These are phyloP conservation scores for Parnassius smintheus DNA, from an alignment of 2,888 invertebrate genomes.

Conservation along the genomic window DNA sequence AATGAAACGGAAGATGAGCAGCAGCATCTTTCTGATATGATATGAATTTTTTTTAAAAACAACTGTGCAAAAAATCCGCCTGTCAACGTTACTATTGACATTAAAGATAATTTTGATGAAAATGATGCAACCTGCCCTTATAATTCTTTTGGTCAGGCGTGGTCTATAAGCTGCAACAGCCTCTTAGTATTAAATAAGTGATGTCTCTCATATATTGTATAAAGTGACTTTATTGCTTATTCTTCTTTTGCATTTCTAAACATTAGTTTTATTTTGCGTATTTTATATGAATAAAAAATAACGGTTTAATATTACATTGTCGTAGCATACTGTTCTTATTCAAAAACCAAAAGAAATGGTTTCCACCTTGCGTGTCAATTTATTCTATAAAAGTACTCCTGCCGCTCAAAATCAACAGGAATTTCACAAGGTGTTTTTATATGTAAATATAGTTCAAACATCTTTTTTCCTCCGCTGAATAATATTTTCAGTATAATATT, in stretches of 20 bases:
- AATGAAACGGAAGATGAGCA: no score
- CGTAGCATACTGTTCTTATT: background rate
- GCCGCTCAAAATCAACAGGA: constrained; percentile 7
- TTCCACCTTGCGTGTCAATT: constrained; percentile 9
- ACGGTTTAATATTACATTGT: background rate
- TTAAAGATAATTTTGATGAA: no score
- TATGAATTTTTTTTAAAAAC: no score
- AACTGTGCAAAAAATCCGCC: no score
- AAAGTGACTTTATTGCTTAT: no score
- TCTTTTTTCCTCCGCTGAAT: background rate
- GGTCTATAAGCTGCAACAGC: background rate
- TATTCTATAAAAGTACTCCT: constrained; percentile 10
- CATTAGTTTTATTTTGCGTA: no score
- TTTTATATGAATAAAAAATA: background rate
- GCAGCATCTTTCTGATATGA: no score
- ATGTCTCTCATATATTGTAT: background rate
- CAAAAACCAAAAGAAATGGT: background rate
- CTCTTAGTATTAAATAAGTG: background rate
- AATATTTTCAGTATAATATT: background rate
- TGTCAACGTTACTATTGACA: no score
- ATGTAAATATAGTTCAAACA: constrained; percentile 5
- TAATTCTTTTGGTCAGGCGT: background rate
- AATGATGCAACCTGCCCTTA: no score
- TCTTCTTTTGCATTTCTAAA: no score
- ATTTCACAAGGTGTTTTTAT: constrained; percentile 4